Evolutionary conservation across 2,113 vertebrate species (phyloP), one percentile per base, ranked within the genome.

Genomic region (Mobula hypostoma): DNA sequence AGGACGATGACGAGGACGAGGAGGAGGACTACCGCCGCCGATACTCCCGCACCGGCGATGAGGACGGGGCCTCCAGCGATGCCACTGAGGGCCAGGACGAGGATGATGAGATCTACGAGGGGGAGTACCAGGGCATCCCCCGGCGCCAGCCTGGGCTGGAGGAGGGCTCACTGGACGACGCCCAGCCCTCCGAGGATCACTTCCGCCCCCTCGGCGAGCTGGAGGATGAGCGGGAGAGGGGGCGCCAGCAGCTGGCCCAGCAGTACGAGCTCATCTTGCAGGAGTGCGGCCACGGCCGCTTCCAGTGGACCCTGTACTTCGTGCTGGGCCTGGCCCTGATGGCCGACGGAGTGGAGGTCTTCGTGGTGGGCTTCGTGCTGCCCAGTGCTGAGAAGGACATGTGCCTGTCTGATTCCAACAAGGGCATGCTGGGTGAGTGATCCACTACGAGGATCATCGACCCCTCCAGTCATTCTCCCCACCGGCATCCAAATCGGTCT

Each of bases 301-400:
- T 99, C 97, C 99, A 99, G 97, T 99, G 99, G 99, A 98, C 97
- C 0, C 98, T 99, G 74, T 99, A 99, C 96, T 99, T 99, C 29
- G 98, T 99, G 68, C 97, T 99, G 91, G 99, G 98, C 36, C 96
- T 99, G 96, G 98, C 98, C 0, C 97, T 99, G 94, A 99, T 99
- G 98, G 99, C 99, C 0, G 99, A 99, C 0, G 99, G 98, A 0
- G 99, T 99, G 9, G 98, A 99, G 96, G 96, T 99, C 96, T 99
- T 99, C 3, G 99, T 99, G 95, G 99, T 99, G 78, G 99, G 98
- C 94, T 99, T 99, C 0, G 99, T 99, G 94, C 96, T 99, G 80
- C 98, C 99, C 95, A 99, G 98, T 0, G 98, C 99, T 0, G 98
- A 99, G 96, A 99, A 98, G 95, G 99, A 99, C 95, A 99, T 99